Base-by-base conservation (phyloP, 2,888 invertebrate genomes). In the Cinara cedri region DNA sequence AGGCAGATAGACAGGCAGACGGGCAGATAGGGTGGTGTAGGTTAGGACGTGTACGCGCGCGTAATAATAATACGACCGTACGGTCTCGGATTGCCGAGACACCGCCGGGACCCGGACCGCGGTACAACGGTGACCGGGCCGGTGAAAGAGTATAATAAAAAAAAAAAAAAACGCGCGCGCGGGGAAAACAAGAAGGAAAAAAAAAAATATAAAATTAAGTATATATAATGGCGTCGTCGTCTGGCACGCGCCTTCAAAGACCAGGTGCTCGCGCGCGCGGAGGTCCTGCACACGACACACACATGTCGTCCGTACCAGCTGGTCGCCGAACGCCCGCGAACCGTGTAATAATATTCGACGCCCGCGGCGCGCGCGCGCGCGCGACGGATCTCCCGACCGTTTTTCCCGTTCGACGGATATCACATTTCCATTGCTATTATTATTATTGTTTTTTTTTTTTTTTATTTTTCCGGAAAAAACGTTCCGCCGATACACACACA, bases 211-310 rank as follows among this genome's bases (percentile, higher is more conserved):
- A 49, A 19, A 49, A 68, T 21, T 51, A 21, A 34, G 34, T 34
- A 34, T 24, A 66, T 68, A 70, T 63, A 63, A 42, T 74, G 54
- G 65, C 51, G 16, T 60, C 57, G 10, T 9, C 57, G 74, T 78
- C 78, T 78, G 78, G 78, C 78, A 78, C 78, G 78, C 60, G 78
- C 70, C 78, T 70, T 24, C 78, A 60, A 78, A 70, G 60, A 62
- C 78, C 78, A 78, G 78, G 78, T 78, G 78, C 70, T 78, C 57
- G 26, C 14, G 78, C 70, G 70, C 57, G 26, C 14, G 46, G 26
- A 65, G 46, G 57, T 57, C n/a, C 24, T 42, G 21, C 68, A 57
- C 78, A n/a, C n/a, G n/a, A n/a, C n/a, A n/a, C n/a, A n/a, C n/a
- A 66, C 60, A 70, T 60, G 76, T 78, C 76, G 68, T 78, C 16